phyloP scores from a whole-genome alignment of 2,888 invertebrate genomes.

The Margaritifera margaritifera region DNA sequence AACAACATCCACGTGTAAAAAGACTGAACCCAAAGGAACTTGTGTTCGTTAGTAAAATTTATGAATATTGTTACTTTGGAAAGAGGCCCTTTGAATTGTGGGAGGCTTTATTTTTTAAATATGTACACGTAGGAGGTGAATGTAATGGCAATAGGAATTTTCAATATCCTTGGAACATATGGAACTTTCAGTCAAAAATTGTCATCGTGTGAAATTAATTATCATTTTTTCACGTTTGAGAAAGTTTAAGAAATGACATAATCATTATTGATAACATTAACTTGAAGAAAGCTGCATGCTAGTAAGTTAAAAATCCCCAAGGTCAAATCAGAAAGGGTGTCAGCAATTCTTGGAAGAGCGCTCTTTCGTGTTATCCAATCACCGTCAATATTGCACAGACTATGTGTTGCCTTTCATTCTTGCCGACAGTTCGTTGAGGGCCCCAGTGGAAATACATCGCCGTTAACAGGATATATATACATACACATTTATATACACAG shows the following conservation, averaged over 20 bases:
- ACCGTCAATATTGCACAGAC: constrained; percentile 25
- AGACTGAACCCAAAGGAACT: background rate
- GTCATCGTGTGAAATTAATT: too few relatives aligned
- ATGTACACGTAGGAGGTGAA: constrained; percentile 26
- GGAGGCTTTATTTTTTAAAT: background rate
- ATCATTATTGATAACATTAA: background rate
- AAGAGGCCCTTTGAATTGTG: background rate
- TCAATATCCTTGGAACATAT: background rate
- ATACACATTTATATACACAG: too few relatives aligned
- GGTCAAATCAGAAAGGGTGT: constrained; percentile 15
- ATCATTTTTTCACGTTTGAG: too few relatives aligned
- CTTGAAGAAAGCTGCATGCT: background rate
- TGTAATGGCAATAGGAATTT: constrained; percentile 33
- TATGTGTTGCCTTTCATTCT: constrained; percentile 35
- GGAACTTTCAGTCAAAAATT: too few relatives aligned
- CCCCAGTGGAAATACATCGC: constrained; percentile 12
- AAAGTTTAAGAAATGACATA: background rate
- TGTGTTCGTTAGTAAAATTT: too few relatives aligned
- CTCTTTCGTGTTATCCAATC: constrained; percentile 41
- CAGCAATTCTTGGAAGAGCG: constrained; percentile 28
- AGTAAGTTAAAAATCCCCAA: constrained; percentile 26
- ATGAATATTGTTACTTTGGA: background rate
- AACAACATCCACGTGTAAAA: background rate
- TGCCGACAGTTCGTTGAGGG: constrained; percentile 7
- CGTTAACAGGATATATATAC: constrained; percentile 1